These are phyloP conservation scores for Drosophila elegans DNA, from an alignment of 1,140 invertebrate genomes.

Conservation along the genomic window DNA sequence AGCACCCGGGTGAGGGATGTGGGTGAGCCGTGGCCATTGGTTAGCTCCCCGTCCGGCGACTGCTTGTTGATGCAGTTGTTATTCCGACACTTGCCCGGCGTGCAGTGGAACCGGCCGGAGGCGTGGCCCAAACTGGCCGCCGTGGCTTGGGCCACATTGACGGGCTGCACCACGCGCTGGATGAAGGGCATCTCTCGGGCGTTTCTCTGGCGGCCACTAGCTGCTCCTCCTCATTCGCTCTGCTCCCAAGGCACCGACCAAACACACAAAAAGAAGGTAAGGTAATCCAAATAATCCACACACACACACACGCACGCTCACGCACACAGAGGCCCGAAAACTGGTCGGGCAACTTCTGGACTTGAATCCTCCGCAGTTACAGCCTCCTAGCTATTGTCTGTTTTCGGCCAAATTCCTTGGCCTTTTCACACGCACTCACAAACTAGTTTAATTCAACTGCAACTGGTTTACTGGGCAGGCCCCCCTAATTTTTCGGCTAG, in stretches of 20 bases:
- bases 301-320: conserved; percentile 32
- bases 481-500: conserved; percentile 2
- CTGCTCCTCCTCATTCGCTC: conserved; percentile 43
- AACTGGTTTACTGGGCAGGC: conserved; percentile 70
- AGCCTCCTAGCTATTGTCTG: conserved; percentile 68
- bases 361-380: conserved; percentile 67
- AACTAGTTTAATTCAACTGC: conserved; percentile 66
- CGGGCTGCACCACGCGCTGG: conserved; percentile 89
- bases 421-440: conserved; percentile 52
- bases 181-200: conserved; percentile 89
- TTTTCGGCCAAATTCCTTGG: conserved; percentile 72
- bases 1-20: conserved; percentile 43
- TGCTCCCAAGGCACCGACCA: conserved; percentile 19
- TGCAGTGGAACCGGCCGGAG: conserved; percentile 66
- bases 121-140: conserved; percentile 85
- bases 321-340: conserved; percentile 37
- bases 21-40: conserved; percentile 24
- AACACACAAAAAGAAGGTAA: conserved; percentile 4
- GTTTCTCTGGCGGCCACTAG: conserved; percentile 30
- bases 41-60: conserved; percentile 30
- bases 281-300: conserved; percentile 21
- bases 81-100: conserved; percentile 79
- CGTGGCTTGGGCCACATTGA: conserved; percentile 88
- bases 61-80: conserved; percentile 82
- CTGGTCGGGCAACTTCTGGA: conserved; percentile 80